Conservation (phyloP, 92 coral and sea anemone species). For the Porites cylindrica region DNA sequence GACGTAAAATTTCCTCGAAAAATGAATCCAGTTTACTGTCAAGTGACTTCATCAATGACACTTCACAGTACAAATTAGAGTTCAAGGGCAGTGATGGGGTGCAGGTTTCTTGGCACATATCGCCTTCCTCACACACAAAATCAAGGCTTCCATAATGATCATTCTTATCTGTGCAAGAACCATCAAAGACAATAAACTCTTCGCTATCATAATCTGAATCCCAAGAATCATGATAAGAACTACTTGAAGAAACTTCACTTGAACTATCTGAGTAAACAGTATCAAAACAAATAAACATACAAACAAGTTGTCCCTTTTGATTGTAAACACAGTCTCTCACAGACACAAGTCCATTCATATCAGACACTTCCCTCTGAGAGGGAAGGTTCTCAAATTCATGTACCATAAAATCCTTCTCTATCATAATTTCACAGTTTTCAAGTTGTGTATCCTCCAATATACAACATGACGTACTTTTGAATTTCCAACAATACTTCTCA, state of each 20-base stretch:
- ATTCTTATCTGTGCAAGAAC: slow-evolving; percentile 12
- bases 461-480: neutral
- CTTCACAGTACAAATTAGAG: slow-evolving; percentile 19
- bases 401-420: neutral
- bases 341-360: neutral
- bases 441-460: neutral
- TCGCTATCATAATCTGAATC: slow-evolving; percentile 25
- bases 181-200: slow-evolving; percentile 35
- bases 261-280: slow-evolving; percentile 34
- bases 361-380: neutral
- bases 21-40: slow-evolving; percentile 21
- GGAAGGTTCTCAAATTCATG: neutral
- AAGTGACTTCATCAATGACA: neutral
- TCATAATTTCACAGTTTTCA: neutral
- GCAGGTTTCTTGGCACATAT: neutral
- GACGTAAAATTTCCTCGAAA: slow-evolving; percentile 24
- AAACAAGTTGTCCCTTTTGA: slow-evolving; percentile 41
- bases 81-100: neutral
- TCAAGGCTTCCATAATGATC: slow-evolving; percentile 2
- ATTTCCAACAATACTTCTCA: neutral
- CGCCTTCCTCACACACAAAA: slow-evolving; percentile 7
- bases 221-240: neutral
- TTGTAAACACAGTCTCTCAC: slow-evolving; percentile 39
- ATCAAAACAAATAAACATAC: slow-evolving; percentile 43
- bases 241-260: slow-evolving; percentile 11